phyloP scores from a whole-genome alignment of 2,888 invertebrate genomes.

The Ceraclea dissimilis region DNA sequence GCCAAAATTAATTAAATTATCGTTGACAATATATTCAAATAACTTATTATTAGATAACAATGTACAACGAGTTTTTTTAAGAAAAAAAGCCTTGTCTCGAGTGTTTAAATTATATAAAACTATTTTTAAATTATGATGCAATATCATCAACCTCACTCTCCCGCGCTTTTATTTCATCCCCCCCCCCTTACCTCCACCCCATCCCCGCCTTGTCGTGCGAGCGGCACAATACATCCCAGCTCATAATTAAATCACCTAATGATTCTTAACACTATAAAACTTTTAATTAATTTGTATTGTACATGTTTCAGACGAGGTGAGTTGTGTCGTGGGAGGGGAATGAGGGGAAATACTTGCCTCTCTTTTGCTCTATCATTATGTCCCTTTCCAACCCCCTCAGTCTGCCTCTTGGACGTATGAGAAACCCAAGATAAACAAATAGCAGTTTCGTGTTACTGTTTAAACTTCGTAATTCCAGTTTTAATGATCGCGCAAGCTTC shows the following conservation, averaged over 20 bases:
- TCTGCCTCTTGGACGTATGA: slow-evolving; percentile 33
- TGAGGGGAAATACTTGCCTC: slow-evolving; percentile 28
- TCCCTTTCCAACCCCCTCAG: slow-evolving; percentile 28
- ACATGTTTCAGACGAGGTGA: slow-evolving; percentile 32
- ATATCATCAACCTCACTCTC: neutral
- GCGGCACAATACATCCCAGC: slow-evolving; percentile 26
- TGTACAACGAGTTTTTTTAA: too few relatives aligned
- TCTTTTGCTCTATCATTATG: slow-evolving; percentile 16
- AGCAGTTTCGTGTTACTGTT: slow-evolving; percentile 27
- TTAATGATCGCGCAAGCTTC: slow-evolving; percentile 23
- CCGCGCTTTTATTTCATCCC: slow-evolving; percentile 1
- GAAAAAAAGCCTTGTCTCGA: too few relatives aligned
- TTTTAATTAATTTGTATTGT: slow-evolving; percentile 28
- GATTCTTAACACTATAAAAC: slow-evolving; percentile 28
- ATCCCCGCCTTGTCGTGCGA: slow-evolving; percentile 8
- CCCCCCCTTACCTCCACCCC: neutral
- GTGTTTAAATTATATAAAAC: too few relatives aligned
- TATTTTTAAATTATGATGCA: neutral
- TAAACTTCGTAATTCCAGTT: slow-evolving; percentile 27
- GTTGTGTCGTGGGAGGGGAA: slow-evolving; percentile 29
- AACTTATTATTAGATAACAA: too few relatives aligned
- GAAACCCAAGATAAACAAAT: slow-evolving; percentile 27
- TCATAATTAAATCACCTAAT: slow-evolving; percentile 27
- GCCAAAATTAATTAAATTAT: too few relatives aligned
- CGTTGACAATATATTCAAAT: too few relatives aligned